These are phyloP conservation scores for Enteromius thamalakanensis DNA, from an alignment of 2,797 vertebrate species.

Conservation along the genomic window DNA sequence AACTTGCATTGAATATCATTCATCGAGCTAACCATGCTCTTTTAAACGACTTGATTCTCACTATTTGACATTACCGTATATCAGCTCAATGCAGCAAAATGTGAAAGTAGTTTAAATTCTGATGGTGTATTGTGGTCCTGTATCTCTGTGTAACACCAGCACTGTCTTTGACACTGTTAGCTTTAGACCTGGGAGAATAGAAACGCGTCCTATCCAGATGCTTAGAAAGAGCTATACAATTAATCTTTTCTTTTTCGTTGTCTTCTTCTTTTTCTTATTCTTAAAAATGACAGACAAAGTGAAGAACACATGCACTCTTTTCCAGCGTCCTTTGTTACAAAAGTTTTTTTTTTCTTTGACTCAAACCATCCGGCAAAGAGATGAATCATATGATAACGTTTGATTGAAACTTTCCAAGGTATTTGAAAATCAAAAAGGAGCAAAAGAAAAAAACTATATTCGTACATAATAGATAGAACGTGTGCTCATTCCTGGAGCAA, in stretches of 20 bases:
- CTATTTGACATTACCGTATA: not conserved
- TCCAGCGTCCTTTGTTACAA: not conserved
- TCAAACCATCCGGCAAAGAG: not conserved
- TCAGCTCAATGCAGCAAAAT: constrained; percentile 31
- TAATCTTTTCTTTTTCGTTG: constrained; percentile 2
- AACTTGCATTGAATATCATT: not conserved
- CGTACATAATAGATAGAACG: not conserved
- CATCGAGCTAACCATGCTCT: not conserved
- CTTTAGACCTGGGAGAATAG: constrained; percentile 27
- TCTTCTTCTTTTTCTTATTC: not conserved
- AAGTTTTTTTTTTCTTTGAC: not conserved
- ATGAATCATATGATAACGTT: not conserved
- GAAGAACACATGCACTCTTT: not conserved
- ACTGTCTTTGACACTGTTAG: constrained; percentile 11
- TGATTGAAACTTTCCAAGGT: constrained; percentile 5
- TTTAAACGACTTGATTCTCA: constrained; percentile 1
- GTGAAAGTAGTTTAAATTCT: constrained; percentile 38
- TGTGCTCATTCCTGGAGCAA: not conserved
- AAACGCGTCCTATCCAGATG: not conserved
- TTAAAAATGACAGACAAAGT: not conserved
- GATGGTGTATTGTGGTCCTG: constrained; percentile 12
- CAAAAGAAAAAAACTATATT: not conserved
- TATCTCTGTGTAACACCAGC: constrained; percentile 23
- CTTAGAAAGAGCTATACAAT: constrained; percentile 4
- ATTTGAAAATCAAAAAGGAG: not conserved